Percentiles rank a stretch among this genome's conserved stretches.
Evolutionary conservation across 2,113 vertebrate species (phyloP).

Genomic region (Chloropsis hardwickii): DNA sequence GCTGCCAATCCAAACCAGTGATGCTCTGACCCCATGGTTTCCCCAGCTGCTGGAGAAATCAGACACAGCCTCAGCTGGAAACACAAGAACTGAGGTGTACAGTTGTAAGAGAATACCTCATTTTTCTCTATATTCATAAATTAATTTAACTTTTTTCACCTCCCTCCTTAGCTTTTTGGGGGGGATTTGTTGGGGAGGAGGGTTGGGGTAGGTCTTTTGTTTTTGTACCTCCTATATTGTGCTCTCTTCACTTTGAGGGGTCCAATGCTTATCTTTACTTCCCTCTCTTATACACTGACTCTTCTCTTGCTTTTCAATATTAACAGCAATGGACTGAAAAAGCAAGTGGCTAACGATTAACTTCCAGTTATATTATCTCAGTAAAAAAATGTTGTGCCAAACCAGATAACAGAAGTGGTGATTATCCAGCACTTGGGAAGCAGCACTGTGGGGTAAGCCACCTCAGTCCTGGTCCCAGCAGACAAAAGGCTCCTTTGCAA

Average conservation of each 20-base stretch:
- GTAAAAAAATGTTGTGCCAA: background rate
- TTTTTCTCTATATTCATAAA: background rate
- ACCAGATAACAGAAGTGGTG: background rate
- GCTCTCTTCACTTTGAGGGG: background rate
- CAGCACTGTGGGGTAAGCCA: rapidly evolving
- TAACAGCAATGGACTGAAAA: conserved; percentile 1
- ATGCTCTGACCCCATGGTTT: background rate
- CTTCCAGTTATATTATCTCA: background rate
- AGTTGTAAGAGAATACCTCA: background rate
- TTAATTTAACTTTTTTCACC: background rate
- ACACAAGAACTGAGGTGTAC: background rate
- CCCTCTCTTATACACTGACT: background rate
- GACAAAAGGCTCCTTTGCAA: background rate
- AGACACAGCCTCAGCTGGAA: background rate
- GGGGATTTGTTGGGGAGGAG: rapidly evolving
- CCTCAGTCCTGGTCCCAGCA: background rate
- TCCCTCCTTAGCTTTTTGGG: background rate
- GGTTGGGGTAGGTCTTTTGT: background rate
- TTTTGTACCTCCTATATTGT: background rate
- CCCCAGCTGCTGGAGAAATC: background rate
- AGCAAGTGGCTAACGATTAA: background rate
- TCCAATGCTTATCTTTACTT: background rate
- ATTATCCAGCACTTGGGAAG: background rate
- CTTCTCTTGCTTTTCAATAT: background rate
- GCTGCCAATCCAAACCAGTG: background rate